phyloP scores from a whole-genome alignment of 2,113 vertebrate genomes.

The Anseranas semipalmata region DNA sequence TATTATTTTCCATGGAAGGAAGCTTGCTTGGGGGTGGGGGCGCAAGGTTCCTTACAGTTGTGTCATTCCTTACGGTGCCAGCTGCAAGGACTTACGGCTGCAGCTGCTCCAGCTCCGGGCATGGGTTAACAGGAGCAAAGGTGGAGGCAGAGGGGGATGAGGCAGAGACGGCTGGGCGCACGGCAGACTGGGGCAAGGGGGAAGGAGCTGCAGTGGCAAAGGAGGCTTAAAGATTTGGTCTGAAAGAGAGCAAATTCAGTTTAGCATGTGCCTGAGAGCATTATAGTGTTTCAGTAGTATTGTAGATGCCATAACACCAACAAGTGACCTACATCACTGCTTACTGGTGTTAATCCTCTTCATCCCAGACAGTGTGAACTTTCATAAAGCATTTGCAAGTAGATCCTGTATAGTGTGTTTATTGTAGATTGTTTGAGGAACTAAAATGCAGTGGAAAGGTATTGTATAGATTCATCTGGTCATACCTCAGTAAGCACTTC shows the following conservation, averaged over 20 bases:
- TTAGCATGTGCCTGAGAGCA: background rate
- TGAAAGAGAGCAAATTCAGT: background rate
- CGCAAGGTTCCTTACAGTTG: background rate
- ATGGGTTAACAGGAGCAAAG: background rate
- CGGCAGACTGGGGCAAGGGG: background rate
- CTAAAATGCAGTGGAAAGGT: background rate
- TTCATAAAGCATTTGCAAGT: background rate
- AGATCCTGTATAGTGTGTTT: background rate
- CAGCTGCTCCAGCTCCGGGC: background rate
- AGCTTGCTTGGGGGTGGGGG: background rate
- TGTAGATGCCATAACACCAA: background rate
- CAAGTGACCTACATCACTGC: background rate
- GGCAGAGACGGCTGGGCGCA: background rate
- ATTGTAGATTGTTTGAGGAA: background rate
- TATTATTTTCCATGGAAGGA: background rate
- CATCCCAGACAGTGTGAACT: background rate
- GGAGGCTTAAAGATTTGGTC: background rate
- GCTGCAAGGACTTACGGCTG: background rate
- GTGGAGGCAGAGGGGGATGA: background rate
- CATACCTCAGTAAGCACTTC: background rate
- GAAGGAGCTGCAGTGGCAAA: background rate
- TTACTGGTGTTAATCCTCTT: background rate
- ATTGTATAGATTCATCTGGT: background rate
- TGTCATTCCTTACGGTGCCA: background rate
- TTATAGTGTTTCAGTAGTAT: background rate